Conservation (phyloP, 2,113 vertebrate genomes). For the Cyanistes caeruleus region DNA sequence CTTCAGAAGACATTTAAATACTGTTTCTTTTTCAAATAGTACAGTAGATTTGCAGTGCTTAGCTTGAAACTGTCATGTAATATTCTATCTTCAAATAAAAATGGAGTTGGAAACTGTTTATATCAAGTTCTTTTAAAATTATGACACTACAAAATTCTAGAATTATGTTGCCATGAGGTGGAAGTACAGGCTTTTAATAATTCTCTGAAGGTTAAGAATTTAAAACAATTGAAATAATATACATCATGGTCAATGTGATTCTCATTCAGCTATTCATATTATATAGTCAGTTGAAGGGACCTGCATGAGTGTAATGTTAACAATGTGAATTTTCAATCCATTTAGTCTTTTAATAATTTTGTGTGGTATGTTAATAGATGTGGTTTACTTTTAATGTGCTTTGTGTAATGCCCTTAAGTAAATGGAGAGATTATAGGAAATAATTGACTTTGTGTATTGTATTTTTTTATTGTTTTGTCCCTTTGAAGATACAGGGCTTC, state of each 20-base stretch:
- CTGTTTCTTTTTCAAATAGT: conserved; percentile 51
- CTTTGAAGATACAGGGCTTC: conserved; percentile 50
- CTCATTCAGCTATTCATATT: conserved; percentile 37
- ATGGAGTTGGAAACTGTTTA: not conserved
- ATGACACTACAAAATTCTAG: conserved; percentile 46
- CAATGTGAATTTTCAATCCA: conserved; percentile 22
- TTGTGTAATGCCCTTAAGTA: conserved; percentile 41
- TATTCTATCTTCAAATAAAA: conserved; percentile 13
- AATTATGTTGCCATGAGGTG: conserved; percentile 37
- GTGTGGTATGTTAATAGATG: conserved; percentile 32
- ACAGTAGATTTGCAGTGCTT: conserved; percentile 20
- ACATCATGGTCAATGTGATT: conserved; percentile 18
- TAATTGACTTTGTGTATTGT: conserved; percentile 46
- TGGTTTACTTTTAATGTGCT: conserved; percentile 55
- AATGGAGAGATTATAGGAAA: conserved; percentile 53
- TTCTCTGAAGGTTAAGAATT: conserved; percentile 55
- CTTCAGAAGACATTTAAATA: conserved; percentile 35
- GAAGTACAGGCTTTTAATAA: conserved; percentile 57
- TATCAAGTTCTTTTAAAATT: conserved; percentile 48
- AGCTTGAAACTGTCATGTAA: conserved; percentile 55
- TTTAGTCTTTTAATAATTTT: conserved; percentile 56
- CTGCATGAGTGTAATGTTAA: conserved; percentile 17
- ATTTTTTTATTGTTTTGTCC: conserved; percentile 34
- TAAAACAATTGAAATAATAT: conserved; percentile 32
- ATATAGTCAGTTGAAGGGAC: conserved; percentile 29